Evolutionary conservation across 2,888 invertebrate genomes (phyloP), one percentile per base, ranked within the genome.

Genomic region (Maniola hyperantus): DNA sequence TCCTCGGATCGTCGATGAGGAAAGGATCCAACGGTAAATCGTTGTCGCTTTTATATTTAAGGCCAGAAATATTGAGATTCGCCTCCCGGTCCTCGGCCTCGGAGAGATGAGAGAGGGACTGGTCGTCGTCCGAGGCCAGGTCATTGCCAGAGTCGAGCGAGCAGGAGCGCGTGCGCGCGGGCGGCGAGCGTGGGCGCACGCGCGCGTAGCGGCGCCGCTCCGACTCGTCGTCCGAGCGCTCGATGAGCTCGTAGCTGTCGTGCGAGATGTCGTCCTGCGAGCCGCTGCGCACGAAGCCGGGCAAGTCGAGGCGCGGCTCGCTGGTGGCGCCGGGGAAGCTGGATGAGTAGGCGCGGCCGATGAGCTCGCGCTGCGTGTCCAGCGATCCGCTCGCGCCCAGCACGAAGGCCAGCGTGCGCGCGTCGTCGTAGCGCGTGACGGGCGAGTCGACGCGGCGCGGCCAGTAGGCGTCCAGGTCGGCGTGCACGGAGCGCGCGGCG

Each of bases 231-330:
- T 94, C 94, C 68, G 95, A 95, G 80, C 96, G 95, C 83, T 97
- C 97, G 70, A 97, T 91, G 33, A 97, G 88, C 83, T 97, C 97
- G 84, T 97, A 97, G 77, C 97, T 97, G 83, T 97, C 97, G 83
- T 97, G 97, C 42, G 97, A 97, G 39, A 97, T 90, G 87, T 97
- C 97, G 82, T 97, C 97, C 83, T 97, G 97, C 10, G 97, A 97
- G 68, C 93, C 93, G 69, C 93, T 92, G 69, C 95, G 89, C 75
- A 94, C 94, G 73, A 94, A 94, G 67, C 93, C 91, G 15, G 94
- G 94, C 76, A 94, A 92, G 76, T 95, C 95, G 76, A 94, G 93
- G 39, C 95, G 94, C 79, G 94, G 94, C 80, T 94, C 95, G 66
- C 95, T 94, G 5, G 95, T 94, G 62, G 96, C 96, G 66, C 97